Percentiles rank a stretch among this genome's conserved stretches.
phyloP scores from a whole-genome alignment of 2,888 invertebrate species.

The Apodemia mormo region DNA sequence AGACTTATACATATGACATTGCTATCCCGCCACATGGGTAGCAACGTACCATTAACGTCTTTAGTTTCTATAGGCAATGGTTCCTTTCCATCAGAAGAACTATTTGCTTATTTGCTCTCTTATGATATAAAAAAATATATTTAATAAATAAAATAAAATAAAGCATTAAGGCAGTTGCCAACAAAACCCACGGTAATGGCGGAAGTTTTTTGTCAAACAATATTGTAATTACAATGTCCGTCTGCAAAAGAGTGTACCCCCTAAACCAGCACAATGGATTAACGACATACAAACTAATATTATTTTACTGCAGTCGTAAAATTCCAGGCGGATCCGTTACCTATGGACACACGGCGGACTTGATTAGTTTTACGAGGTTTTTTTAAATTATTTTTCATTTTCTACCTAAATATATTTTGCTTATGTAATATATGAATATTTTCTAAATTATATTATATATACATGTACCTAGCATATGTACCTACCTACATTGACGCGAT shows the following conservation, averaged over 20 bases:
- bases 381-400: not conserved
- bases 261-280: slow-evolving; percentile 61
- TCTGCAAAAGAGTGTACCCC: slow-evolving; percentile 42
- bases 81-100: too few species aligned
- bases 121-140: too few species aligned
- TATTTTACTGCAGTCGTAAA: slow-evolving; percentile 38
- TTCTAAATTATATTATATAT: too few species aligned
- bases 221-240: slow-evolving; percentile 55
- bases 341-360: not conserved
- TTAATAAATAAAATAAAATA: not conserved
- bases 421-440: too few species aligned
- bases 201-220: slow-evolving; percentile 37
- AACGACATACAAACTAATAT: slow-evolving; percentile 58
- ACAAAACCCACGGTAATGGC: slow-evolving; percentile 26
- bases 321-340: slow-evolving; percentile 17
- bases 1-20: too few species aligned
- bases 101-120: too few species aligned
- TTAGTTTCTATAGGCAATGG: too few species aligned
- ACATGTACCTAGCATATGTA: too few species aligned
- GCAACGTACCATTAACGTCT: too few species aligned
- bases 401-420: too few species aligned
- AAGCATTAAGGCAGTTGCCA: not conserved
- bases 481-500: too few species aligned
- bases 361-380: not conserved
- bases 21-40: too few species aligned